phyloP scores from a whole-genome alignment of 2,888 invertebrate species.

The Oeneis ivallda region DNA sequence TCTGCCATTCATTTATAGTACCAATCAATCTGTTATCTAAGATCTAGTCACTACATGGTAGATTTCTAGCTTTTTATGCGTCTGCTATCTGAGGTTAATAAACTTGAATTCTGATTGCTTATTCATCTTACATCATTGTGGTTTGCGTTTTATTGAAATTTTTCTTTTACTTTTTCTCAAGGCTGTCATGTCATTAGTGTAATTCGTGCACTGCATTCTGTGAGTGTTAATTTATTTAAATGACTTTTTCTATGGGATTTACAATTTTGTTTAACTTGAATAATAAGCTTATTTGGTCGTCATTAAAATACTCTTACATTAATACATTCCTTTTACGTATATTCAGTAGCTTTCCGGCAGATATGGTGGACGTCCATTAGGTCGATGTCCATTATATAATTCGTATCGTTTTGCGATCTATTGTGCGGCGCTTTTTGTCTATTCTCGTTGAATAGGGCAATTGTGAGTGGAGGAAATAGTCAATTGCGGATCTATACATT shows the following conservation, averaged over 20 bases:
- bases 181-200: slow-evolving; percentile 57
- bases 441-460: slow-evolving; percentile 66
- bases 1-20: slow-evolving; percentile 71
- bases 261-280: slow-evolving; percentile 21
- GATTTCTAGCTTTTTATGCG: slow-evolving; percentile 79
- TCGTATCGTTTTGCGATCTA: slow-evolving; percentile 53
- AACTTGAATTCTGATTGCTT: slow-evolving; percentile 77
- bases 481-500: slow-evolving; percentile 53
- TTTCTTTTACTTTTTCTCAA: slow-evolving; percentile 62
- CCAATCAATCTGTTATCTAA: slow-evolving; percentile 77
- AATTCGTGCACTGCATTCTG: slow-evolving; percentile 51
- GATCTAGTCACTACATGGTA: slow-evolving; percentile 73
- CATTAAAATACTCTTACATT: slow-evolving; percentile 16
- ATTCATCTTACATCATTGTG: slow-evolving; percentile 79
- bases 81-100: slow-evolving; percentile 74
- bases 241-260: slow-evolving; percentile 43
- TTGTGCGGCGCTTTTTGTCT: slow-evolving; percentile 68
- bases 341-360: slow-evolving; percentile 10
- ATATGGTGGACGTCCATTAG: slow-evolving; percentile 18
- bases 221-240: slow-evolving; percentile 48
- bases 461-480: slow-evolving; percentile 66
- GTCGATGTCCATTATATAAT: slow-evolving; percentile 30
- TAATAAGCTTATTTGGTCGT: slow-evolving; percentile 13
- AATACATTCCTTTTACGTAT: slow-evolving; percentile 10
- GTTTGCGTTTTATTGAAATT: slow-evolving; percentile 54